Evolutionary conservation across 1,140 invertebrate genomes (phyloP).

Genomic region (Cylas formicarius): DNA sequence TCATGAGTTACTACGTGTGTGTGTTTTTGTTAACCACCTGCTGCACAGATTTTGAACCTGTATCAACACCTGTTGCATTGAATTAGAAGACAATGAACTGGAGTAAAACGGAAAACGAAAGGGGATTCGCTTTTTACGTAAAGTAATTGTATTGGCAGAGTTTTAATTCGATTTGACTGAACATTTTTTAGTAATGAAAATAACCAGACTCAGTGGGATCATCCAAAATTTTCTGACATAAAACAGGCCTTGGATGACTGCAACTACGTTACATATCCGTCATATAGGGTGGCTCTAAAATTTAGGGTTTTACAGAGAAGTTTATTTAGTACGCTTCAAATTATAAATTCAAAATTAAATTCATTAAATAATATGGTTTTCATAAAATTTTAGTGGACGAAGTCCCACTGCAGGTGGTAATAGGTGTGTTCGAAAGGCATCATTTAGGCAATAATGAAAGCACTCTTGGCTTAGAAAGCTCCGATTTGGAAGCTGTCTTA

Average conservation of each 20-base stretch:
- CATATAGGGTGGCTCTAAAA: slow-evolving; percentile 77
- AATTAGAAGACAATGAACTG: too few species aligned
- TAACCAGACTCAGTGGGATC: slow-evolving; percentile 47
- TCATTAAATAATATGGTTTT: slow-evolving; percentile 6
- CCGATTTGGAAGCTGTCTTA: slow-evolving; percentile 54
- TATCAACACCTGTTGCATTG: too few species aligned
- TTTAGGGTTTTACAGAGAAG: slow-evolving; percentile 61
- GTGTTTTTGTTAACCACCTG: too few species aligned
- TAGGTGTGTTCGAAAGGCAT: slow-evolving; percentile 55
- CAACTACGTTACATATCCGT: slow-evolving; percentile 70
- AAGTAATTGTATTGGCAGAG: slow-evolving; percentile 40
- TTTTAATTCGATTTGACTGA: slow-evolving; percentile 1
- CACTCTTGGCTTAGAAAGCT: slow-evolving; percentile 49
- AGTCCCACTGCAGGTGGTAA: slow-evolving; percentile 46
- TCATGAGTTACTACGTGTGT: too few species aligned
- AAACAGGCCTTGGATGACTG: slow-evolving; percentile 53
- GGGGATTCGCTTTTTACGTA: slow-evolving; percentile 50
- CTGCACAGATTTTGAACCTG: too few species aligned
- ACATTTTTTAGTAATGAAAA: slow-evolving; percentile 41
- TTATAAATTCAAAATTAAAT: not conserved
- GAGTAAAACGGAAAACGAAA: slow-evolving; percentile 47
- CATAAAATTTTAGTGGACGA: slow-evolving; percentile 50
- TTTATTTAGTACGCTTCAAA: slow-evolving; percentile 49
- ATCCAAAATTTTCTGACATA: slow-evolving; percentile 48
- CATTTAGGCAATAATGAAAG: slow-evolving; percentile 53